These are phyloP conservation scores for Hypena proboscidalis DNA, from an alignment of 2,888 invertebrate genomes.

Conservation along the genomic window DNA sequence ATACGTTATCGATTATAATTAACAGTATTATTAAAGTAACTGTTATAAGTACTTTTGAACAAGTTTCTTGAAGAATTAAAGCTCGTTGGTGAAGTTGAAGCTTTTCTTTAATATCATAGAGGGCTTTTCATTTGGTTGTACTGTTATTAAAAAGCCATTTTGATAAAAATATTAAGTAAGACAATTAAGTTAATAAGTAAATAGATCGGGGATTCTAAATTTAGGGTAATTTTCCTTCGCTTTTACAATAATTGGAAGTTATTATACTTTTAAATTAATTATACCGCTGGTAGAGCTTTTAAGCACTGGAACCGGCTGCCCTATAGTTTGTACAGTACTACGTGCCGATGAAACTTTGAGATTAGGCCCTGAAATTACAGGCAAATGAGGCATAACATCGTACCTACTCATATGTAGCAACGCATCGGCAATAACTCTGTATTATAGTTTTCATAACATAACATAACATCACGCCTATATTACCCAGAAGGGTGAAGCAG, in stretches of 20 bases:
- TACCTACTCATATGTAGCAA: no score
- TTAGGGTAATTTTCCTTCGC: conserved; percentile 27
- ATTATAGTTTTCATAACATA: no score
- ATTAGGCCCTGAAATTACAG: no score
- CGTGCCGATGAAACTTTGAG: no score
- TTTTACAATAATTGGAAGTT: conserved; percentile 13
- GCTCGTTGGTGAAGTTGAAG: conserved; percentile 67
- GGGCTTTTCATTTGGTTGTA: conserved; percentile 67
- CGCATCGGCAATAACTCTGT: no score
- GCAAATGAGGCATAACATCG: no score
- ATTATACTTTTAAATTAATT: conserved; percentile 7
- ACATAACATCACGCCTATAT: no score
- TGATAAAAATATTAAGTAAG: conserved; percentile 53
- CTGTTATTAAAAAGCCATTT: conserved; percentile 76
- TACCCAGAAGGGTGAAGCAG: no score
- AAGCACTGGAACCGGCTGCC: no score
- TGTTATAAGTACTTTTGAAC: conserved; percentile 68
- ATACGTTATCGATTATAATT: conserved; percentile 75
- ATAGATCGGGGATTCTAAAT: conserved; percentile 30
- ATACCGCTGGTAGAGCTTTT: no score
- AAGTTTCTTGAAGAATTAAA: conserved; percentile 69
- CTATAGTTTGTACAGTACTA: no score
- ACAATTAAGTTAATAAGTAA: conserved; percentile 47
- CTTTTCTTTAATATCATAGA: conserved; percentile 62
- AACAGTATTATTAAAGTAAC: conserved; percentile 72